Conservation (phyloP, 2,888 invertebrate genomes). For the Apotomis turbidana region DNA sequence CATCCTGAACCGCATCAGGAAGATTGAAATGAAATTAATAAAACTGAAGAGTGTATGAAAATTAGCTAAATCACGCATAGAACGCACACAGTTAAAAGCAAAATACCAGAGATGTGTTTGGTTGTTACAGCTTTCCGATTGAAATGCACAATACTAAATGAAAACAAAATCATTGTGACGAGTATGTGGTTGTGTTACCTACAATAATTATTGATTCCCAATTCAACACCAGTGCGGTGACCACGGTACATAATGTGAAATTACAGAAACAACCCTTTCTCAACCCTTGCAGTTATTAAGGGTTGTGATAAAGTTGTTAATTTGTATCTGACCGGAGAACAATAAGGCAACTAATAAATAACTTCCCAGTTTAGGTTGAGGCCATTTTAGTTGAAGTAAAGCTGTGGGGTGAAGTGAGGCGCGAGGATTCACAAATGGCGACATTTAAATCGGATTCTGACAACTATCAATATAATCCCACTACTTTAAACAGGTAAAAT, state of each 20-base stretch:
- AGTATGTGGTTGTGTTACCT: no score
- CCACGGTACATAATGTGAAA: constrained; percentile 13
- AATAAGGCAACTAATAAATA: constrained; percentile 57
- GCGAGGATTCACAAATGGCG: constrained; percentile 9
- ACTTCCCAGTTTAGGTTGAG: constrained; percentile 50
- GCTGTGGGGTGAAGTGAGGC: neutral
- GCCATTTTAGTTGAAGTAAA: constrained; percentile 11
- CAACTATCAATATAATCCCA: no score
- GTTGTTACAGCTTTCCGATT: no score
- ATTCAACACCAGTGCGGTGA: neutral
- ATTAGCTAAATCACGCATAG: no score
- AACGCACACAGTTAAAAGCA: no score
- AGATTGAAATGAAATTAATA: no score
- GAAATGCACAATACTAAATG: no score
- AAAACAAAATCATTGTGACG: no score
- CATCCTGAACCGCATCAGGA: no score
- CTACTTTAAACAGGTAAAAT: neutral
- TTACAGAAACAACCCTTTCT: constrained; percentile 20
- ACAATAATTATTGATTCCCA: constrained; percentile 3
- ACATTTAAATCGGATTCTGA: neutral
- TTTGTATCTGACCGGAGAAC: constrained; percentile 57
- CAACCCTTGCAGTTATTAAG: constrained; percentile 51
- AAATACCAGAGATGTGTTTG: no score
- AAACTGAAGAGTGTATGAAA: no score
- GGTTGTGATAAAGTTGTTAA: constrained; percentile 51